A percentile compares a stretch with the other conserved stretches of the same genome.
Conservation (phyloP, 2,797 vertebrate genomes). For the Halcyon chelicuti region DNA sequence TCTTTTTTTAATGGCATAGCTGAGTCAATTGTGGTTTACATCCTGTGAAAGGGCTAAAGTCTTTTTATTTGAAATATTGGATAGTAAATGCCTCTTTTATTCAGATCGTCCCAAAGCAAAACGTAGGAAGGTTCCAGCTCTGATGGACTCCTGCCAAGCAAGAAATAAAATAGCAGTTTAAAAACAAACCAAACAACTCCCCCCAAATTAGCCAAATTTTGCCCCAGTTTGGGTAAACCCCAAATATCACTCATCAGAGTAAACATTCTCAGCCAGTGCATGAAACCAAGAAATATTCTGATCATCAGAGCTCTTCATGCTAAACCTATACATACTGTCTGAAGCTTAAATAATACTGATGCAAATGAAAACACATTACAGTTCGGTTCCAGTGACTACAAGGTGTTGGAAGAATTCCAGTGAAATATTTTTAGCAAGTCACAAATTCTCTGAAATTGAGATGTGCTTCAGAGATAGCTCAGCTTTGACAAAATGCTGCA, state of each 20-base stretch:
- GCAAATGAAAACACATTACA: not conserved
- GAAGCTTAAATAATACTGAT: not conserved
- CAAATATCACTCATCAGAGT: not conserved
- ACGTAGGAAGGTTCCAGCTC: not conserved
- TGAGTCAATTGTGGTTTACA: not conserved
- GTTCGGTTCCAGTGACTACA: not conserved
- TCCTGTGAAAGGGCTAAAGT: not conserved
- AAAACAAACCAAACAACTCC: not conserved
- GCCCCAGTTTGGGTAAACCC: not conserved
- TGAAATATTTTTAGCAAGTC: not conserved
- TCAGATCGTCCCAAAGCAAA: not conserved
- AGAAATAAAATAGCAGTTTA: not conserved
- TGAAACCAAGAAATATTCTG: not conserved
- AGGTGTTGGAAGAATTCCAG: not conserved
- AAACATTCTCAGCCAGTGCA: not conserved
- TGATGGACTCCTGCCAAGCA: not conserved
- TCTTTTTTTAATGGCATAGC: not conserved
- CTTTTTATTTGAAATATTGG: conserved; percentile 6
- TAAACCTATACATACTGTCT: not conserved
- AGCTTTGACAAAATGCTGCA: not conserved
- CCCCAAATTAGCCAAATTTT: not conserved
- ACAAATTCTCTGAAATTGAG: not conserved
- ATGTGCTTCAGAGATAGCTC: not conserved
- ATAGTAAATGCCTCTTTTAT: not conserved
- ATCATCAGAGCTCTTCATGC: not conserved